phyloP scores from a whole-genome alignment of 2,888 invertebrate genomes.

The Heterodera filipjevi region DNA sequence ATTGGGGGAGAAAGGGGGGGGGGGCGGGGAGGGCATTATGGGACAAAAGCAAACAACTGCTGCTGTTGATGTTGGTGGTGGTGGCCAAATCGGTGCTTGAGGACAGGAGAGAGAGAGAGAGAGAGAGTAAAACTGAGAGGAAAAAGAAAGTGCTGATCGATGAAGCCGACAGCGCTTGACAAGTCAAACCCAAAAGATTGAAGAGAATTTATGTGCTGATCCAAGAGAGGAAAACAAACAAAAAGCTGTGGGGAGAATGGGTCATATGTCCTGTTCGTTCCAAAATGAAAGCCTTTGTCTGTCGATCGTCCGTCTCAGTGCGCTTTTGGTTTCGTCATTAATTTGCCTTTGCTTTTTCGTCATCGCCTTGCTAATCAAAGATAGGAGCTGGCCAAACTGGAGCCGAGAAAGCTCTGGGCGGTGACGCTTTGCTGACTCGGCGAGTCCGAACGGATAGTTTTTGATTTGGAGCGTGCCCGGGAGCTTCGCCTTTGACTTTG shows the following conservation, averaged over 20 bases:
- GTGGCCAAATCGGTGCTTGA: no score
- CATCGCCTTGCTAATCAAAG: conserved; percentile 43
- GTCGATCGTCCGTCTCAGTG: neutral
- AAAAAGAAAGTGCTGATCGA: neutral
- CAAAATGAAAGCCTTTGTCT: neutral
- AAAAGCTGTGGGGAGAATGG: neutral
- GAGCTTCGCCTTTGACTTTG: neutral
- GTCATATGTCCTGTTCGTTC: neutral
- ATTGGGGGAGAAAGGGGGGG: neutral
- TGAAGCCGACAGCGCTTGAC: neutral
- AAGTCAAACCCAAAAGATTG: neutral
- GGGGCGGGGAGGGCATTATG: no score
- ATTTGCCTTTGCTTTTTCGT: neutral
- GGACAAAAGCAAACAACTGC: no score
- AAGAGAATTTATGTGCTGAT: neutral
- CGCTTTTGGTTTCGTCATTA: neutral
- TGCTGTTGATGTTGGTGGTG: no score
- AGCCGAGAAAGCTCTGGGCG: conserved; percentile 61
- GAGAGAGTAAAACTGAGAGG: no score
- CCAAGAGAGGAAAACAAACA: neutral
- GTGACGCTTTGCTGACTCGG: conserved; percentile 30
- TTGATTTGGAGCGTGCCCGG: conserved; percentile 13
- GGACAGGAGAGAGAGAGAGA: neutral
- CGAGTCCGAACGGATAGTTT: conserved; percentile 32
- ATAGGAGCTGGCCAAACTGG: conserved; percentile 57